Evolutionary conservation across 1,140 invertebrate genomes (phyloP), one percentile per base, ranked within the genome.

Genomic region (Penaeus vannamei): DNA sequence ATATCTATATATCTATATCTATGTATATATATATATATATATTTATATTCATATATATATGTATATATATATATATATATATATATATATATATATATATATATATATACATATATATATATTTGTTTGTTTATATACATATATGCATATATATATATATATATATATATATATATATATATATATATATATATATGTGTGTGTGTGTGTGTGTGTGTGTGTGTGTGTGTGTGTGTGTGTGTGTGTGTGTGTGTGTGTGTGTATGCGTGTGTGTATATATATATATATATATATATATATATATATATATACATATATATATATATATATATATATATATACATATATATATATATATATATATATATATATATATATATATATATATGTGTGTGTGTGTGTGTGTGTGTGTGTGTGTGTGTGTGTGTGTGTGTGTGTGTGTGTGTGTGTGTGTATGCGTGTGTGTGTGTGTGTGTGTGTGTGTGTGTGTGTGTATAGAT

Each of bases 31-130:
- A 79, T 79, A 79, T 79, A 79, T 79, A 79, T 79, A 83, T 83
- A 83, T 83, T 62, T 83, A 83, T 62, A 83, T 83, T 62, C 61
- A 62, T 83, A 83, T 83, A 83, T 83, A 83, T 62, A 83, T 62
- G 61, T 60, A 82, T 82, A 82, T 82, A 82, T 82, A 82, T 82
- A 82, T 61, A 82, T 82, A 60, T 82, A 12, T 59, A n/a, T 61
- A 60, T 61, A 46, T 46, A 46, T 46, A 46, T 46, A 46, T 46
- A 46, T 46, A 46, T 46, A 46, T 46, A 46, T 46, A 46, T 46
- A 46, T 46, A 46, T 46, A 10, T 14, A 23, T 42, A 12, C 20
- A 42, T 32, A 64, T 61, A 60, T 61, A 60, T 82, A 82, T 29
- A 26, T 29, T 26, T 32, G 10, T 46, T 5, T n/a, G 32, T 64